A percentile compares a stretch with the other conserved stretches of the same genome.
Evolutionary conservation across 2,797 vertebrate species (phyloP).

Genomic region (Gymnothorax reevesii): DNA sequence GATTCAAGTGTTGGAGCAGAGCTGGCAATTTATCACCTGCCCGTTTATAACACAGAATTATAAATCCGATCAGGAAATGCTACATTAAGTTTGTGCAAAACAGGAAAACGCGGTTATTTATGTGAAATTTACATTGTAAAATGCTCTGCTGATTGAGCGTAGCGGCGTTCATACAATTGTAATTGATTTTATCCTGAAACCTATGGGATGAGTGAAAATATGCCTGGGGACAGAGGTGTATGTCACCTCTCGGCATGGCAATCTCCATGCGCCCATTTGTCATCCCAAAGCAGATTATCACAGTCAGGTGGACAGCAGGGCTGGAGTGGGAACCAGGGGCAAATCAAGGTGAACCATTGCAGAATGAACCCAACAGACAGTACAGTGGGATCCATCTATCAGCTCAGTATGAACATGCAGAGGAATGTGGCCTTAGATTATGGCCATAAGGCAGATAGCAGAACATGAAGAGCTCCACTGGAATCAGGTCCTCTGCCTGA

Average conservation of each 20-base stretch:
- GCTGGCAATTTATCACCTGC: not conserved
- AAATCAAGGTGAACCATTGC: conserved; percentile 12
- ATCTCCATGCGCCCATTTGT: conserved; percentile 15
- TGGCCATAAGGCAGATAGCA: not conserved
- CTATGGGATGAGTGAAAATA: conserved; percentile 14
- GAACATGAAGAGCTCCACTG: not conserved
- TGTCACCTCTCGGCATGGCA: conserved; percentile 15
- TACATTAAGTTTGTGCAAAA: conserved; percentile 1
- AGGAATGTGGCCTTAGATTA: not conserved
- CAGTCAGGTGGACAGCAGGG: conserved; percentile 1
- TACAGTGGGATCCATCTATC: conserved; percentile 5
- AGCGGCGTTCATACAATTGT: not conserved
- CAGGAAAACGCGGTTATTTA: not conserved
- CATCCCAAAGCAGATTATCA: conserved; percentile 16
- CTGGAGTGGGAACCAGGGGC: not conserved
- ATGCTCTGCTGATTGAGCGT: not conserved
- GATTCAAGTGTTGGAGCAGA: not conserved
- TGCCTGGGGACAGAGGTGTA: conserved; percentile 10
- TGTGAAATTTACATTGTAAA: not conserved
- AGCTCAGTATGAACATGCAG: not conserved
- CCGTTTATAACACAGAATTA: not conserved
- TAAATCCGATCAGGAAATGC: not conserved
- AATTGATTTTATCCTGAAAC: conserved; percentile 15
- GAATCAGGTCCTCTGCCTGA: not conserved
- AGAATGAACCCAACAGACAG: conserved; percentile 13